Evolutionary conservation across 2,888 invertebrate species (phyloP).

Genomic region (Zaprionus lineosus): DNA sequence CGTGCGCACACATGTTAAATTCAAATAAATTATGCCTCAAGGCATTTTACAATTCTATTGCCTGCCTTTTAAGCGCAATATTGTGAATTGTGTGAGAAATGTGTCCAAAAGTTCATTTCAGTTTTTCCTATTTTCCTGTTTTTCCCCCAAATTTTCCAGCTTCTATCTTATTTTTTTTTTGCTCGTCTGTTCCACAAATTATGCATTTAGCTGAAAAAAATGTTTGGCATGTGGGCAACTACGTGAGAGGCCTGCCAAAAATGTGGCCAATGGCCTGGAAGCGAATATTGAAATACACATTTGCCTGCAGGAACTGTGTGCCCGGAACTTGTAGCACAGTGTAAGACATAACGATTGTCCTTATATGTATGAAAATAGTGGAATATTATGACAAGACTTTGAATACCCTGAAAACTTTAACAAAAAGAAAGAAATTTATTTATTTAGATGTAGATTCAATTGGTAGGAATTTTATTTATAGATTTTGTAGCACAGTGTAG

Average conservation of each 20-base stretch:
- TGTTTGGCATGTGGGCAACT: slow-evolving; percentile 56
- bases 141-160: no score
- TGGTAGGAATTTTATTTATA: no score
- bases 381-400: no score
- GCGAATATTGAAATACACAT: slow-evolving; percentile 57
- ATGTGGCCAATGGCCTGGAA: slow-evolving; percentile 50
- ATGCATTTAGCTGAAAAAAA: slow-evolving; percentile 63
- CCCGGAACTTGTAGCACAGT: slow-evolving; percentile 7
- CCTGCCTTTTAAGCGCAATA: slow-evolving; percentile 59
- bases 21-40: slow-evolving; percentile 71
- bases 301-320: no score
- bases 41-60: slow-evolving; percentile 70
- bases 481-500: no score
- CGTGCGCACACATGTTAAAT: slow-evolving; percentile 59
- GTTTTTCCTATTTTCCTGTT: not conserved
- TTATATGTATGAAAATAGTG: no score
- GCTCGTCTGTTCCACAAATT: slow-evolving; percentile 48
- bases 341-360: slow-evolving; percentile 14
- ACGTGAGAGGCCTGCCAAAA: slow-evolving; percentile 63
- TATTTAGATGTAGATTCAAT: no score
- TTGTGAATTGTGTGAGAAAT: slow-evolving; percentile 41
- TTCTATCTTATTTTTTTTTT: slow-evolving; percentile 13
- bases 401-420: no score
- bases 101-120: slow-evolving; percentile 10
- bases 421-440: no score